These are phyloP conservation scores for Ruditapes philippinarum DNA, from an alignment of 1,140 invertebrate genomes.

Conservation along the genomic window DNA sequence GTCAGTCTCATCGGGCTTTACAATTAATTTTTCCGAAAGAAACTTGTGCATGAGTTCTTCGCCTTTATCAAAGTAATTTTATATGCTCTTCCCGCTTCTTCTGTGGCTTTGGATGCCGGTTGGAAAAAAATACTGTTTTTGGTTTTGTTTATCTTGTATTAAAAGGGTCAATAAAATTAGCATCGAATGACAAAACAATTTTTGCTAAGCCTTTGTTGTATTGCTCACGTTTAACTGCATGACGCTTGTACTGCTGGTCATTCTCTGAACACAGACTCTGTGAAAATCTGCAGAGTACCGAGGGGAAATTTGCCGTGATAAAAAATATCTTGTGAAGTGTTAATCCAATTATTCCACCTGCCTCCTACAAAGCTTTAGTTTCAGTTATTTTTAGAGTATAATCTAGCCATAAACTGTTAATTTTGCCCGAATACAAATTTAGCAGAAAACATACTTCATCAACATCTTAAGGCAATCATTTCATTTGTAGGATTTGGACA, in stretches of 20 bases:
- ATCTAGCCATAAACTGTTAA: slow-evolving; percentile 28
- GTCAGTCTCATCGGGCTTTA: background rate
- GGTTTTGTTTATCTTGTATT: background rate
- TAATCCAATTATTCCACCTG: slow-evolving; percentile 37
- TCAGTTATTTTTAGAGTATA: slow-evolving; percentile 33
- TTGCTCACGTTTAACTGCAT: background rate
- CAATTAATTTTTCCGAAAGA: background rate
- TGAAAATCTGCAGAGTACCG: slow-evolving; percentile 1
- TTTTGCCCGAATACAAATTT: slow-evolving; percentile 19
- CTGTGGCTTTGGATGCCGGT: background rate
- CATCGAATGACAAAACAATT: background rate
- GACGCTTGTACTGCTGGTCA: background rate
- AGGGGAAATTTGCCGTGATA: background rate
- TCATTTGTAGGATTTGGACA: background rate
- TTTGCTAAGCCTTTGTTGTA: background rate
- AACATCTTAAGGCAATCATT: background rate
- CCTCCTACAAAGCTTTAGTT: slow-evolving; percentile 36
- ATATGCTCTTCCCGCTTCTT: background rate
- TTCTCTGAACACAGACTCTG: background rate
- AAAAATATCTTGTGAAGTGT: slow-evolving; percentile 12
- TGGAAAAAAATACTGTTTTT: slow-evolving; percentile 29
- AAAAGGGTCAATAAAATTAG: slow-evolving; percentile 50
- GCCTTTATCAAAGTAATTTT: background rate
- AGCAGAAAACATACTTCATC: background rate
- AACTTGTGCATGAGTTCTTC: background rate